Evolutionary conservation across 1,140 invertebrate genomes (phyloP).

Genomic region (Papilio machaon): DNA sequence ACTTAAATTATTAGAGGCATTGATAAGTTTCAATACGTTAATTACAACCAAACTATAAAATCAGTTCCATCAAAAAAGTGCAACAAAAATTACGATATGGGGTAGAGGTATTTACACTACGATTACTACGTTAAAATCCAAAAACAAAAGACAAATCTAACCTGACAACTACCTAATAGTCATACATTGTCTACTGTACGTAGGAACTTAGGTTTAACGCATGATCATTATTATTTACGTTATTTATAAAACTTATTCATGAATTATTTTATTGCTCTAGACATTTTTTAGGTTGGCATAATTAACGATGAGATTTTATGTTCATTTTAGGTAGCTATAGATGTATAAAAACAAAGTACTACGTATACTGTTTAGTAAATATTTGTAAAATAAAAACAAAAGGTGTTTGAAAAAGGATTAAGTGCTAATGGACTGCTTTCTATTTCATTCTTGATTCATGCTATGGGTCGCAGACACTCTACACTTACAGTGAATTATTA

Average conservation of each 20-base stretch:
- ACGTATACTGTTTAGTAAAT: conserved; percentile 2
- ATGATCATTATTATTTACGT: neutral
- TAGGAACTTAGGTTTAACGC: neutral
- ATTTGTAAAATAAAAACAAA: neutral
- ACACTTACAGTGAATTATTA: neutral
- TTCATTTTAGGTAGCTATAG: neutral
- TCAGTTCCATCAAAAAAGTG: too few species aligned
- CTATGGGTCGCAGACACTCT: neutral
- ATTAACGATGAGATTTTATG: neutral
- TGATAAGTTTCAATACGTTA: neutral
- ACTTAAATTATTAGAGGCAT: neutral
- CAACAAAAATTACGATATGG: too few species aligned
- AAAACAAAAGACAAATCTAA: neutral
- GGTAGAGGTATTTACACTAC: neutral
- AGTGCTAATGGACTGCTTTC: conserved; percentile 4
- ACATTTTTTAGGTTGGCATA: too few species aligned
- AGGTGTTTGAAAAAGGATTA: neutral
- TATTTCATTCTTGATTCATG: conserved; percentile 3
- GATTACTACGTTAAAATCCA: neutral
- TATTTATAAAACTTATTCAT: neutral
- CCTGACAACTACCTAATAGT: too few species aligned
- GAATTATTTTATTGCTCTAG: neutral
- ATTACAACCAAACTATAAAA: too few species aligned
- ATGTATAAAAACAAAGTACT: neutral
- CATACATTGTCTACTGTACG: too few species aligned